These are phyloP conservation scores for Agapostemon virescens DNA, from an alignment of 2,888 invertebrate genomes.

Conservation along the genomic window DNA sequence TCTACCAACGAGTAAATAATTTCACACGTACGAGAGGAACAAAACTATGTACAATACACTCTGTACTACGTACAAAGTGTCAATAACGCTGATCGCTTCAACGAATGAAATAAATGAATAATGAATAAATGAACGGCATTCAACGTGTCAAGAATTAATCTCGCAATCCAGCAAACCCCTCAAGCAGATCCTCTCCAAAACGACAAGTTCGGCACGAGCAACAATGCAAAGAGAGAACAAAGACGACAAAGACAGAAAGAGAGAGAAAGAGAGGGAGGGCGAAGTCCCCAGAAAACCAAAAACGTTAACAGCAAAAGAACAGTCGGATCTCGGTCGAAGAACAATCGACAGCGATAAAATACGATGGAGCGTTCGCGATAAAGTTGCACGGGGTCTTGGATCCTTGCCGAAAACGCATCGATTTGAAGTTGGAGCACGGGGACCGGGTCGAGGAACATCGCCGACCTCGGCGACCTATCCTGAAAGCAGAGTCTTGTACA, in stretches of 20 bases:
- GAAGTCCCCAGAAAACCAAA: neutral
- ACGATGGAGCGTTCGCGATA: conserved; percentile 51
- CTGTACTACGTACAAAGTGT: no score
- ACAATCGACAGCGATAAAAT: conserved; percentile 65
- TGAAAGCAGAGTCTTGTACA: conserved; percentile 78
- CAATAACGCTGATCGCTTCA: no score
- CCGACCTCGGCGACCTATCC: conserved; percentile 74
- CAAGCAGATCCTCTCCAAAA: neutral
- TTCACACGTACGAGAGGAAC: no score
- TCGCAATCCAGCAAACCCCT: neutral
- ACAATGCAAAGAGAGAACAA: neutral
- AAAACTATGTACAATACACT: no score
- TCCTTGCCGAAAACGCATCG: conserved; percentile 59
- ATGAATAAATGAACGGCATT: no score
- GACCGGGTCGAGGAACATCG: conserved; percentile 66
- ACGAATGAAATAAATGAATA: no score
- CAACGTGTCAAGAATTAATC: no score
- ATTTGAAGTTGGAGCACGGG: conserved; percentile 59
- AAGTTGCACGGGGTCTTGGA: conserved; percentile 47
- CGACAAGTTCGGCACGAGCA: neutral
- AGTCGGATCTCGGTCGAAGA: conserved; percentile 11
- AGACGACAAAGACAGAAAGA: neutral
- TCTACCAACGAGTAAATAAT: no score
- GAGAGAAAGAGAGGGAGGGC: neutral
- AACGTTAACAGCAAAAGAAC: neutral